phyloP scores from a whole-genome alignment of 1,140 invertebrate genomes.

The Lerema accius region DNA sequence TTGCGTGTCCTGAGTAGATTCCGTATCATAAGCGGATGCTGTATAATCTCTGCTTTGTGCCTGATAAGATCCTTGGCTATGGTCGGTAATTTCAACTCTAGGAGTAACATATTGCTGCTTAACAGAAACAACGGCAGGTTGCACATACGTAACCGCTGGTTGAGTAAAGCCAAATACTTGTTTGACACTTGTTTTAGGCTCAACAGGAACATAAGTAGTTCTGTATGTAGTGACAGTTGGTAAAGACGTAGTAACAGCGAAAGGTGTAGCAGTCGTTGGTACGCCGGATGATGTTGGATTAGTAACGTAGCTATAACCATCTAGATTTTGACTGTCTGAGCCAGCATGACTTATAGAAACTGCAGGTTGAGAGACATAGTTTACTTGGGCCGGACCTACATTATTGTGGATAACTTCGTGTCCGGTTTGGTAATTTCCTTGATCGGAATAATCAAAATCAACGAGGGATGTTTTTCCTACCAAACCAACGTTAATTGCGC shows the following conservation, averaged over 20 bases:
- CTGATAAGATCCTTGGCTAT: slow-evolving; percentile 58
- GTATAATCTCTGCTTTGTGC: slow-evolving; percentile 46
- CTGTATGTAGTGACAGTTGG: slow-evolving; percentile 58
- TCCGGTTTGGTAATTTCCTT: slow-evolving; percentile 49
- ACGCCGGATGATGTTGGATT: slow-evolving; percentile 68
- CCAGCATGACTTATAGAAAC: slow-evolving; percentile 69
- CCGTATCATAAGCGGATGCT: slow-evolving; percentile 33
- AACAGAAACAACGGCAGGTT: slow-evolving; percentile 61
- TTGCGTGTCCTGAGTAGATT: slow-evolving; percentile 37
- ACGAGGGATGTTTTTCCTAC: slow-evolving; percentile 79
- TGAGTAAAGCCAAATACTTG: slow-evolving; percentile 74
- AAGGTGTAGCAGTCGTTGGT: slow-evolving; percentile 69
- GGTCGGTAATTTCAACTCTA: slow-evolving; percentile 50
- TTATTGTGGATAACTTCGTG: slow-evolving; percentile 44
- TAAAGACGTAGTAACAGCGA: slow-evolving; percentile 63
- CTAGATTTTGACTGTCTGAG: slow-evolving; percentile 55
- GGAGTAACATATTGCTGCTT: slow-evolving; percentile 52
- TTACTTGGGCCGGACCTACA: slow-evolving; percentile 45
- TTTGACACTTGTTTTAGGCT: slow-evolving; percentile 68
- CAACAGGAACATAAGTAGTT: slow-evolving; percentile 66
- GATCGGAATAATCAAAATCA: slow-evolving; percentile 59
- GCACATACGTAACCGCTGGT: slow-evolving; percentile 69
- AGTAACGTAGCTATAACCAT: slow-evolving; percentile 61
- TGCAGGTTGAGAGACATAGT: slow-evolving; percentile 52
- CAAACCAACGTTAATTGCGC: slow-evolving; percentile 76